Evolutionary conservation across 2,888 invertebrate genomes (phyloP).

Genomic region (Tenthredo distinguenda): DNA sequence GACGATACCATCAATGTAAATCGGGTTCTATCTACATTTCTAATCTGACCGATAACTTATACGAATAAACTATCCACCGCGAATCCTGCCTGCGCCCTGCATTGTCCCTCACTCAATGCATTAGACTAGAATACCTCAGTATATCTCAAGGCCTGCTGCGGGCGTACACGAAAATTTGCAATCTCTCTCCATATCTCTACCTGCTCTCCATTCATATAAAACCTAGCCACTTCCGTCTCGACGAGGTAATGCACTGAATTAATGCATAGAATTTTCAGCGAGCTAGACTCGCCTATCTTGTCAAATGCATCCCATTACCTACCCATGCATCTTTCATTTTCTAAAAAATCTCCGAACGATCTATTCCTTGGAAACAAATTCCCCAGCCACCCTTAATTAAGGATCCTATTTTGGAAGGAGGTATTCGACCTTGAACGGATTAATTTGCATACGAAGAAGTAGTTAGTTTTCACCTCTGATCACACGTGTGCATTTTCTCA

Average conservation of each 20-base stretch:
- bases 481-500: constrained; percentile 19
- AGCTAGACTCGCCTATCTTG: not conserved
- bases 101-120: constrained; percentile 31
- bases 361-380: too few relatives aligned
- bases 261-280: constrained; percentile 9
- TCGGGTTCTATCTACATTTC: constrained; percentile 24
- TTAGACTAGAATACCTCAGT: constrained; percentile 10
- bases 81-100: constrained; percentile 6
- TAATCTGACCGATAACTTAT: constrained; percentile 30
- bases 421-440: not conserved
- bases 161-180: constrained; percentile 41
- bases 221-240: constrained; percentile 8
- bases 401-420: too few relatives aligned
- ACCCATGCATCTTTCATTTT: too few relatives aligned
- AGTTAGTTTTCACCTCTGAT: not conserved
- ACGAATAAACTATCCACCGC: not conserved
- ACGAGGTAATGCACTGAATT: constrained; percentile 11
- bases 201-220: constrained; percentile 4
- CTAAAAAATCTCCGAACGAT: too few relatives aligned
- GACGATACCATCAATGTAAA: constrained; percentile 46
- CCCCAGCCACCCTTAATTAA: too few relatives aligned
- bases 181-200: not conserved
- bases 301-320: not conserved
- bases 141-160: constrained; percentile 31
- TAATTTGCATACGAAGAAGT: not conserved